Percentiles rank a stretch among this genome's conserved stretches.
Evolutionary conservation across 2,888 invertebrate genomes (phyloP).

Genomic region (Pseudanteris insignis): DNA sequence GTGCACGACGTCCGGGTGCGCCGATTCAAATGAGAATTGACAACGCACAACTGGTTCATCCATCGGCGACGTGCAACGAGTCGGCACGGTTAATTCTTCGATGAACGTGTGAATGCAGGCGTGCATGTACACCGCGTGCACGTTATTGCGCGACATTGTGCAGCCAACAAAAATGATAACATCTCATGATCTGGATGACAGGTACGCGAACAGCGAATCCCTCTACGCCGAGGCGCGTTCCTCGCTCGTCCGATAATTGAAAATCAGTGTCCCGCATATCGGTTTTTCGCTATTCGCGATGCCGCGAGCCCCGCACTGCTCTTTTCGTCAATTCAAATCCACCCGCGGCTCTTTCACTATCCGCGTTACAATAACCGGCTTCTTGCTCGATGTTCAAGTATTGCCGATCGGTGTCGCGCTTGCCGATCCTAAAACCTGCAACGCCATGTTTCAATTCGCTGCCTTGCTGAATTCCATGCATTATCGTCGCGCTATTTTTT

Average conservation of each 20-base stretch:
- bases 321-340: conserved; percentile 37
- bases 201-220: conserved; percentile 46
- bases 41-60: conserved; percentile 21
- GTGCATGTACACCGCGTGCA: conserved; percentile 27
- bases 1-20: not conserved
- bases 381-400: conserved; percentile 49
- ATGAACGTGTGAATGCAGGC: conserved; percentile 36
- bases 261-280: conserved; percentile 54
- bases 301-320: conserved; percentile 23
- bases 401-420: conserved; percentile 43
- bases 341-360: conserved; percentile 45
- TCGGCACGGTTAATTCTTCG: conserved; percentile 36
- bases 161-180: conserved; percentile 46
- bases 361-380: conserved; percentile 48
- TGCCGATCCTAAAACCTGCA: conserved; percentile 33
- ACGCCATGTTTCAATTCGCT: too few relatives aligned
- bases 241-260: conserved; percentile 52
- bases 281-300: conserved; percentile 44
- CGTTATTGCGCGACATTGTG: conserved; percentile 43
- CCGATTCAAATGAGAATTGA: conserved; percentile 25
- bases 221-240: conserved; percentile 45
- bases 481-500: too few relatives aligned
- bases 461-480: too few relatives aligned
- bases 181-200: conserved; percentile 54
- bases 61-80: too few relatives aligned